A percentile compares a stretch with the other conserved stretches of the same genome.
Evolutionary conservation across 2,797 vertebrate species (phyloP).

Genomic region (Typhlichthys subterraneus): DNA sequence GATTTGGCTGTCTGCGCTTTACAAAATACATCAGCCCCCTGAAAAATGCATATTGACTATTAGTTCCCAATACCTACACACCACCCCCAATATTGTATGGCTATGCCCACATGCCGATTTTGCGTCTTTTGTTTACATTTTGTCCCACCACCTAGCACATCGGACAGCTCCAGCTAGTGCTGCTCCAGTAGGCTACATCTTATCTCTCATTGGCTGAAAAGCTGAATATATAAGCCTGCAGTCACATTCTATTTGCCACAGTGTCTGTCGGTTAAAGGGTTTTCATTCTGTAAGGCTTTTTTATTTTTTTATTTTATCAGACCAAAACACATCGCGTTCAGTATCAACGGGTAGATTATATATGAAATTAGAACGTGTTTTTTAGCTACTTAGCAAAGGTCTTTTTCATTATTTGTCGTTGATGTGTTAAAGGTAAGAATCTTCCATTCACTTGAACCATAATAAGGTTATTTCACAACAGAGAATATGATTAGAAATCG

Average conservation of each 20-base stretch:
- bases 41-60: too few species aligned
- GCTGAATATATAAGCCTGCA: not conserved
- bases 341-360: conserved; percentile 44
- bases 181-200: conserved; percentile 1
- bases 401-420: not conserved
- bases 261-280: conserved; percentile 38
- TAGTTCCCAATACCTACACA: too few species aligned
- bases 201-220: conserved; percentile 47
- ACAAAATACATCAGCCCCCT: too few species aligned
- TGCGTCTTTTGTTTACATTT: not conserved
- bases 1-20: not conserved
- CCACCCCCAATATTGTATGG: too few species aligned
- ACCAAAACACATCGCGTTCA: conserved; percentile 36
- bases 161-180: conserved; percentile 46
- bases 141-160: not conserved
- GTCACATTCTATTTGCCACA: conserved; percentile 44
- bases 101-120: too few species aligned
- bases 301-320: not conserved
- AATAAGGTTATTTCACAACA: not conserved
- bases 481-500: not conserved
- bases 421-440: conserved; percentile 37
- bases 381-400: not conserved
- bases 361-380: conserved; percentile 16
- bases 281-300: conserved; percentile 41
- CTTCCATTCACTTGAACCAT: not conserved